phyloP scores from a whole-genome alignment of 1,140 invertebrate genomes.

The Goniozus legneri region DNA sequence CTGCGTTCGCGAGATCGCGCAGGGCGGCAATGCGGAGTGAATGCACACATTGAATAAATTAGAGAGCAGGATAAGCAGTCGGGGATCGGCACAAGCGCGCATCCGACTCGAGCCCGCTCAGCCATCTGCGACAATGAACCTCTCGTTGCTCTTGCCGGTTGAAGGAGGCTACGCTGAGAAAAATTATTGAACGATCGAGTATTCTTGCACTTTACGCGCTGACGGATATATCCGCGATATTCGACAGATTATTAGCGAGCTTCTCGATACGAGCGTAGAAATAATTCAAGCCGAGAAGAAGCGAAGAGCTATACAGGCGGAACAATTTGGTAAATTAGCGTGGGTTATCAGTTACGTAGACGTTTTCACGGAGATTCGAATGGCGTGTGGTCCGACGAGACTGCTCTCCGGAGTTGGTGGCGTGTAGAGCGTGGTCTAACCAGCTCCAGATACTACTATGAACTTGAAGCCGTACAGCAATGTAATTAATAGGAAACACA shows the following conservation, averaged over 20 bases:
- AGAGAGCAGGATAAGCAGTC: conserved; percentile 37
- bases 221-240: no score
- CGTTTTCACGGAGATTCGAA: no score
- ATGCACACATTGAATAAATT: conserved; percentile 45
- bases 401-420: conserved; percentile 24
- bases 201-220: no score
- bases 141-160: conserved; percentile 20
- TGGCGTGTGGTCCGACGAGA: conserved; percentile 18
- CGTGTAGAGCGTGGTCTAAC: conserved; percentile 35
- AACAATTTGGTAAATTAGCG: no score
- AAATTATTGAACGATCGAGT: no score
- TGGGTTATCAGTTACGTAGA: no score
- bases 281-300: no score
- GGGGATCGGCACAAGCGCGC: conserved; percentile 27
- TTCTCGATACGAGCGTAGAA: no score
- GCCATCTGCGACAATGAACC: conserved; percentile 13
- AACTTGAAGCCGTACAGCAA: conserved; percentile 18
- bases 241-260: no score
- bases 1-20: conserved; percentile 29
- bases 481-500: conserved; percentile 45
- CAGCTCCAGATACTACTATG: conserved; percentile 17
- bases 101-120: conserved; percentile 8
- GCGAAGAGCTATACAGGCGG: no score
- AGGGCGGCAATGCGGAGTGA: conserved; percentile 31
- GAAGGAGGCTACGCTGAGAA: conserved; percentile 20